These are phyloP conservation scores for Thalassoma bifasciatum DNA, from an alignment of 2,113 vertebrate species.

Conservation along the genomic window DNA sequence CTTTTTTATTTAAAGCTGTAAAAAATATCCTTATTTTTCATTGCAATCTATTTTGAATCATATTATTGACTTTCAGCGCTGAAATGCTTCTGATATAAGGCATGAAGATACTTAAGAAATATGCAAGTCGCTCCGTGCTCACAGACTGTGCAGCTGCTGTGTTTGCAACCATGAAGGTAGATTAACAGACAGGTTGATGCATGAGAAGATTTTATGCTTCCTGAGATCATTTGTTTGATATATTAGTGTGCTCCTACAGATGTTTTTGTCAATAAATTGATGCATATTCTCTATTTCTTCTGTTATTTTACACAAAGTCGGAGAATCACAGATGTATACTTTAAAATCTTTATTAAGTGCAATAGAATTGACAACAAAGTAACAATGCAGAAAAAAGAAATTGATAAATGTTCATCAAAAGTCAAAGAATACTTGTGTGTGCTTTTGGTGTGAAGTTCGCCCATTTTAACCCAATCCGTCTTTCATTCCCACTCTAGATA, in stretches of 20 bases:
- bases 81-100: background rate
- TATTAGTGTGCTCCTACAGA: constrained; percentile 42
- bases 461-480: background rate
- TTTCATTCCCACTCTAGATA: background rate
- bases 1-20: background rate
- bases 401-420: constrained; percentile 29
- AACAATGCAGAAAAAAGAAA: constrained; percentile 17
- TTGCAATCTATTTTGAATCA: background rate
- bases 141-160: constrained; percentile 7
- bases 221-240: constrained; percentile 37
- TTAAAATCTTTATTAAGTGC: constrained; percentile 76
- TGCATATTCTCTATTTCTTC: background rate
- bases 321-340: background rate
- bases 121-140: background rate
- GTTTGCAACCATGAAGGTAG: background rate
- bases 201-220: constrained; percentile 42
- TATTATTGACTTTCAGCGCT: constrained; percentile 9
- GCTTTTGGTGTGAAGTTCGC: constrained; percentile 25
- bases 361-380: constrained; percentile 53
- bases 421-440: constrained; percentile 1
- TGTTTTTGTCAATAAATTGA: constrained; percentile 59
- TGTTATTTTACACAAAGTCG: background rate
- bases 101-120: constrained; percentile 18
- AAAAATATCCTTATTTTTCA: background rate
- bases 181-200: constrained; percentile 17